Evolutionary conservation across 2,888 invertebrate genomes (phyloP), one percentile per base, ranked within the genome.

Genomic region (Epinotia brunnichana): DNA sequence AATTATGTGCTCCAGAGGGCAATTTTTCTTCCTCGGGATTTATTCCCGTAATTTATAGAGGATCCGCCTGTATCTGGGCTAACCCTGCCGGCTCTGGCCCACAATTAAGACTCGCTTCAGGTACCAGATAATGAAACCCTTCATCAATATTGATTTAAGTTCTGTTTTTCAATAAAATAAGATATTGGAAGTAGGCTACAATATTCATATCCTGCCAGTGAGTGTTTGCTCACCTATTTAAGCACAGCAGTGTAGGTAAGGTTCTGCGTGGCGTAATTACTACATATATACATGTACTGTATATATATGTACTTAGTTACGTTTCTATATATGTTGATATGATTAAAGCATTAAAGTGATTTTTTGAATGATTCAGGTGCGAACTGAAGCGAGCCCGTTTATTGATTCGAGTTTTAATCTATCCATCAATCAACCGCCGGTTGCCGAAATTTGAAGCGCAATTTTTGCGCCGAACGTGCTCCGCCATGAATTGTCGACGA

Each of bases 1-100:
- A 93, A 93, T 93, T 93, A 93, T 93, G 93, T 93, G 93, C 93
- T 93, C 92, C 88, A 90, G 91, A 93, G 93, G 91, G 92, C 93
- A 92, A 93, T 93, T 93, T 93, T 93, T 93, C 93, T 93, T 93
- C 86, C 87, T 87, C 88, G 86, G 93, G 93, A 93, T 93, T 93
- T 93, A 93, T 93, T 92, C 89, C 84, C 87, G 92, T 93, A 92
- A 93, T 93, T 93, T 93, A 93, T 93, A 89, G 92, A 88, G 92
- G 92, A 92, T 91, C 90, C 88, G 88, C 87, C 88, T 90, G 91
- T 92, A 93, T 92, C 92, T 91, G 91, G 87, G 88, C 91, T 92
- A 92, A 92, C 91, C 91, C 91, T 81, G 80, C 79, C 79, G 87
- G 82, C 82, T 83, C 85, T 83, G 83, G 78, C 80, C 85, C 85